Conservation (phyloP, 2,888 invertebrate genomes). For the Tyria jacobaeae region DNA sequence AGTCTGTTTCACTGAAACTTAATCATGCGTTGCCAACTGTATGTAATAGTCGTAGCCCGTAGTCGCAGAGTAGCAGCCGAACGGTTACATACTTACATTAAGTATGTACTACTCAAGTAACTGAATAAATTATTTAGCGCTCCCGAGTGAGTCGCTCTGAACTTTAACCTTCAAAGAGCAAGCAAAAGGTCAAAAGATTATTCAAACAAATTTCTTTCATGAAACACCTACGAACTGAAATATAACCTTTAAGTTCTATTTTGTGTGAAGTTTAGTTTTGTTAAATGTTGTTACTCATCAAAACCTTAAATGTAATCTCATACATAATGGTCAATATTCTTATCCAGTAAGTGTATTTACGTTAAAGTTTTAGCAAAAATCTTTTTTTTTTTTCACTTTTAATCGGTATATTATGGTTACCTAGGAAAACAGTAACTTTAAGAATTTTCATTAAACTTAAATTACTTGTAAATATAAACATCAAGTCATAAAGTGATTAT, state of each 20-base stretch:
- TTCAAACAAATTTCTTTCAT: neutral
- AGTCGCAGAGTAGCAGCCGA: constrained; percentile 1
- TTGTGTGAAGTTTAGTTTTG: neutral
- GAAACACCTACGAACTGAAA: neutral
- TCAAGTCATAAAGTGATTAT: neutral
- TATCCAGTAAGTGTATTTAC: neutral
- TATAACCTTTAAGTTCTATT: neutral
- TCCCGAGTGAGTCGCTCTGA: constrained; percentile 16
- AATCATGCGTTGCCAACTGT: neutral
- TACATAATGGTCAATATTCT: neutral
- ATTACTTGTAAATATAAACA: neutral
- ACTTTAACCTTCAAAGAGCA: constrained; percentile 41
- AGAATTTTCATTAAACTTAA: neutral
- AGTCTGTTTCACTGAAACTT: neutral
- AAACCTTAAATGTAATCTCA: neutral
- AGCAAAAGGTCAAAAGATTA: constrained; percentile 43
- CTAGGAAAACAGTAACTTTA: neutral
- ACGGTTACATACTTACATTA: constrained; percentile 10
- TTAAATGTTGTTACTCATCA: too few species aligned
- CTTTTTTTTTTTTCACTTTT: too few species aligned
- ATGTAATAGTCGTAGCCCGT: neutral
- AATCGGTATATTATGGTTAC: neutral
- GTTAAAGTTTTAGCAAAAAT: neutral
- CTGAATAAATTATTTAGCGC: constrained; percentile 32
- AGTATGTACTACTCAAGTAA: constrained; percentile 15